A percentile compares a stretch with the other conserved stretches of the same genome.
Conservation (phyloP, 2,888 invertebrate species). For the Bibio marci region DNA sequence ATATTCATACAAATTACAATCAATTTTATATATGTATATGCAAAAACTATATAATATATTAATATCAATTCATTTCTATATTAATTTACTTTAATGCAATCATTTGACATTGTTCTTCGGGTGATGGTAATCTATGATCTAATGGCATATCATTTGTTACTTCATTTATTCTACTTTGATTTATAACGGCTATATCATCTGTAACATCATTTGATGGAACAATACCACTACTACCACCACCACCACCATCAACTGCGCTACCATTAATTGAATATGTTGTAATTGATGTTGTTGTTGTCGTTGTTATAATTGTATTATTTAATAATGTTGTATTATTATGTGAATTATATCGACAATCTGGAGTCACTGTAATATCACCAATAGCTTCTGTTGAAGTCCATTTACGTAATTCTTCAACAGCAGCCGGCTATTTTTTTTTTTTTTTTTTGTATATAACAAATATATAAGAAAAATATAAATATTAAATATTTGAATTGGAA, state of each 20-base stretch:
- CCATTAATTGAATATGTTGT: constrained; percentile 25
- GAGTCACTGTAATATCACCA: constrained; percentile 64
- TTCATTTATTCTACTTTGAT: constrained; percentile 28
- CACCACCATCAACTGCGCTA: constrained; percentile 22
- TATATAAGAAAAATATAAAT: no score
- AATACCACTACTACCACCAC: background rate
- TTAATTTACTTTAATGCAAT: constrained; percentile 59
- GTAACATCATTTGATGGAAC: constrained; percentile 5
- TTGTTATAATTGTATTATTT: constrained; percentile 1
- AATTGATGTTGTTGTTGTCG: constrained; percentile 17
- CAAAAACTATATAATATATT: no score
- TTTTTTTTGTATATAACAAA: no score
- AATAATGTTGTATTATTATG: constrained; percentile 18
- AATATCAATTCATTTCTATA: constrained; percentile 1
- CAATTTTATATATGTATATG: no score
- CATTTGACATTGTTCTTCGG: constrained; percentile 70
- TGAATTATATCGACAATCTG: constrained; percentile 43
- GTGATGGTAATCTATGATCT: constrained; percentile 73
- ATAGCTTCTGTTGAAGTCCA: constrained; percentile 73
- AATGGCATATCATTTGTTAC: constrained; percentile 39
- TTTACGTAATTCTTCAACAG: constrained; percentile 58
- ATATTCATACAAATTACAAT: no score
- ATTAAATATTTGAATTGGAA: no score
- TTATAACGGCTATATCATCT: constrained; percentile 1
- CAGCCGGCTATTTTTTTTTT: constrained; percentile 72